Conservation (phyloP, 1,140 invertebrate species). For the Euwallacea fornicatus region DNA sequence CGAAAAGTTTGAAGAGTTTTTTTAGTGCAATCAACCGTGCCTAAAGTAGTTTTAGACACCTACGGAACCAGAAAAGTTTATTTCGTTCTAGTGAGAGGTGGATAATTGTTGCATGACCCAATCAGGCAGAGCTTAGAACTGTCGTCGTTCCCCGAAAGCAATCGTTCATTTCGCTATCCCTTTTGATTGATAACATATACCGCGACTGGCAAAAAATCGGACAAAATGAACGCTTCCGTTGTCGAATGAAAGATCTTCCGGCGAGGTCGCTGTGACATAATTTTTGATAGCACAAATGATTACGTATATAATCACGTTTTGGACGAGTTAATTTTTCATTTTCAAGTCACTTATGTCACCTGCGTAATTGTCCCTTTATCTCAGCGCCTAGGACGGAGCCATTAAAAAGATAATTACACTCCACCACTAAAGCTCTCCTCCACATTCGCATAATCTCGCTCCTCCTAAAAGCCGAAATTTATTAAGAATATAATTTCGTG, state of each 20-base stretch:
- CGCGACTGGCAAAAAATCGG: slow-evolving; percentile 21
- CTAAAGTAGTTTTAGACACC: too few relatives aligned
- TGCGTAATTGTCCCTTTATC: too few relatives aligned
- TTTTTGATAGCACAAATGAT: slow-evolving; percentile 12
- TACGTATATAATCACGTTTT: slow-evolving; percentile 16
- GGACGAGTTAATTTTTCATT: slow-evolving; percentile 4
- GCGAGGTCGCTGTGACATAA: slow-evolving; percentile 11
- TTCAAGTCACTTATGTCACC: too few relatives aligned
- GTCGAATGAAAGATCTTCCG: slow-evolving; percentile 23
- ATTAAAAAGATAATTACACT: background rate
- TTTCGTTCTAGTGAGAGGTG: background rate
- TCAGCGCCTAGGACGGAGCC: too few relatives aligned
- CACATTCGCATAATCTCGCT: slow-evolving; percentile 23
- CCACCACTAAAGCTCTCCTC: background rate
- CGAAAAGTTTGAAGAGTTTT: too few relatives aligned
- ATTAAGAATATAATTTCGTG: slow-evolving; percentile 34
- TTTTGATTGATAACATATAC: slow-evolving; percentile 19
- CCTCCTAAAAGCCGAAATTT: slow-evolving; percentile 29
- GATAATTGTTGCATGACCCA: slow-evolving; percentile 10
- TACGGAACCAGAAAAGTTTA: too few relatives aligned
- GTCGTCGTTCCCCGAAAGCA: slow-evolving; percentile 15
- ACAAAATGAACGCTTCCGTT: slow-evolving; percentile 25
- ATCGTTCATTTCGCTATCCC: slow-evolving; percentile 11
- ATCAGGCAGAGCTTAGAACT: slow-evolving; percentile 7
- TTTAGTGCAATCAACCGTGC: too few relatives aligned